Base-by-base conservation (phyloP, 2,888 invertebrate genomes). In the Netelia melanura region DNA sequence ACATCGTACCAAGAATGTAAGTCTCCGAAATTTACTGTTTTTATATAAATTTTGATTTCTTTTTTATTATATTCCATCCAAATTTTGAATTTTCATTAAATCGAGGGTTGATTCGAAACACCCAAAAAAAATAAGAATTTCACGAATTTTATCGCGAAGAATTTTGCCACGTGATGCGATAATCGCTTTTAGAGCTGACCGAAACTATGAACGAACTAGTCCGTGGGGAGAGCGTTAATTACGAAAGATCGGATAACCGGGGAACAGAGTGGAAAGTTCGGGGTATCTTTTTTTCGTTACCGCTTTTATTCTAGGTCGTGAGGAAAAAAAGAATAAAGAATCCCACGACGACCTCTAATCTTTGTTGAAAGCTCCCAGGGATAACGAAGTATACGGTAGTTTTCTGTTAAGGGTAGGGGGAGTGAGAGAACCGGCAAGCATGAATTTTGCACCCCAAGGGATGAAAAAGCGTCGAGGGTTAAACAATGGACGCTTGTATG, bases 401-500 rank as follows among this genome's bases (percentile, higher is more conserved):
- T 48, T 14, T 10, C 48, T 14, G 48, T 48, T 14, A 14, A 14
- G 48, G 14, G 48, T 2, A 1, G 11, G 30, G 48, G 11, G 10
- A 74, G 44, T 21, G 43, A 17, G 14, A 10, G 44, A 61, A 21
- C 38, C 6, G 48, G 38, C 48, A n/a, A 52, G 54, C 44, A 14
- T 9, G 48, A 68, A 75, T 75, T 76, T 25, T 64, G 38, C 21
- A 30, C 11, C 38, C 3, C 30, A 23, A 52, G 21, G 25, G 64
- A 67, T 70, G 44, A 21, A 44, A 58, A 62, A 72, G 52, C 11
- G 38, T 52, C 30, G 1, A n/a, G 65, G 21, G 71, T 64, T 43
- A 76, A 76, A 83, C 79, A 83, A 84, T 65, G 62, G 75, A 52
- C 62, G 62, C 48, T 68, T 70, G 11, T 64, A 44, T 48, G 54